Base-by-base conservation (phyloP, 1,140 invertebrate genomes). In the Paraescarpia echinospica region DNA sequence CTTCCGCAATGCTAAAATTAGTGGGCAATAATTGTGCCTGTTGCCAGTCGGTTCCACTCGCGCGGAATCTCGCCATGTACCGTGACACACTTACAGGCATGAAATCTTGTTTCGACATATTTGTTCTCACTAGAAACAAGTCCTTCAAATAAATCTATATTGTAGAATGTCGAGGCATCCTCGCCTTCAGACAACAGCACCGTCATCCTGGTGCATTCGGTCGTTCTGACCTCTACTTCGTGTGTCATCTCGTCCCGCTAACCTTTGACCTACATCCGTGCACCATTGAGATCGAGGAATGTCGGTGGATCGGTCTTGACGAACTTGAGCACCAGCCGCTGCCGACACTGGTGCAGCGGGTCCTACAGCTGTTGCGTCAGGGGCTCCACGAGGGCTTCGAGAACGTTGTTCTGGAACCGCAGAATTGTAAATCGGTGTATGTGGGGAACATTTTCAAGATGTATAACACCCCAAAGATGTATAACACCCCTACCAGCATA, bases 171-270 rank as follows among this genome's bases (percentile, higher is more conserved):
- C 95, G 97, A 92, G 98, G 97, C 34, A 94, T 99, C 31, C 95
- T 99, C 27, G 97, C 97, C 92, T 97, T 99, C 92, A 96, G 98
- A 93, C 95, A 95, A 91, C 95, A 95, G 41, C 98, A 99, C 94
- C 92, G 95, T n/a, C 96, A 96, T 89, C 95, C 96, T 51, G 97
- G 97, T 93, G 97, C 97, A 94, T 99, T 98, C 95, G 97, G 97
- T 6, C 98, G 98, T 94, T 98, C 98, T 1, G 98, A 98, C 95
- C 97, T 99, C 92, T 99, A 98, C 95, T 96, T 98, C 88, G 96
- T 99, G 0, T 97, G 98, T 22, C 97, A 97, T 93, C 96, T 99
- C 92, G 97, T 96, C 93, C 98, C 98, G 0, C 33, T 94, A 51
- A 97, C 97, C 48, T 96, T 96, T 48, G 96, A 97, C 31, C 97